These are phyloP conservation scores for Neodiprion virginianus DNA, from an alignment of 1,140 invertebrate genomes.

Conservation along the genomic window DNA sequence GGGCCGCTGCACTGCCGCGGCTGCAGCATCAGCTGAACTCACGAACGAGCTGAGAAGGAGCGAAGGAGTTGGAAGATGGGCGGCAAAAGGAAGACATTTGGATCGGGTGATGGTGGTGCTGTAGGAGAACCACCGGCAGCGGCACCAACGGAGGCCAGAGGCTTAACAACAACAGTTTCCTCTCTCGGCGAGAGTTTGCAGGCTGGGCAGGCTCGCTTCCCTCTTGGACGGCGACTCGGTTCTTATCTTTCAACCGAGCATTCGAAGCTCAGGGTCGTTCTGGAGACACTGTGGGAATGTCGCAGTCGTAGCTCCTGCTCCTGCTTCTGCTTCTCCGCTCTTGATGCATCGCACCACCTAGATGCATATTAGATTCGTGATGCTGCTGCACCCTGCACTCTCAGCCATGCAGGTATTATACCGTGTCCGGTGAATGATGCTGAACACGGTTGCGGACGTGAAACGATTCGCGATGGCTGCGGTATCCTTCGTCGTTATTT, in stretches of 20 bases:
- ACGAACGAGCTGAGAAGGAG: neutral
- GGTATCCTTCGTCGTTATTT: no score
- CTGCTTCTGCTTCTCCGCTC: neutral
- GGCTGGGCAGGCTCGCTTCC: no score
- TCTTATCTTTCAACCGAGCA: constrained; percentile 1
- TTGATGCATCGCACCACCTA: neutral
- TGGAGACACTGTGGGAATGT: neutral
- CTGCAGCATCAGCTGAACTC: neutral
- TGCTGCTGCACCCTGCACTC: no score
- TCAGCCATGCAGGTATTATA: no score
- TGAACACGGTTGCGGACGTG: no score
- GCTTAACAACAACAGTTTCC: no score
- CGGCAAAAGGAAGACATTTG: constrained; percentile 7
- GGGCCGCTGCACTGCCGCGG: neutral
- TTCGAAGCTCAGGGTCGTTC: neutral
- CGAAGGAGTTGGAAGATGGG: neutral
- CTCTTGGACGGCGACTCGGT: neutral
- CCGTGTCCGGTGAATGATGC: no score
- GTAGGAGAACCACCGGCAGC: neutral
- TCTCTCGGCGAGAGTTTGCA: neutral
- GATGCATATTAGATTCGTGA: neutral
- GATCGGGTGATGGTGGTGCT: neutral
- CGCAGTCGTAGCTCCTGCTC: neutral
- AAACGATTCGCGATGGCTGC: no score
- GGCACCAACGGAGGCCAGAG: no score